A percentile compares a stretch with the other conserved stretches of the same genome.
phyloP scores from a whole-genome alignment of 2,797 vertebrate species.

The Enteromius afrohamiltoni region DNA sequence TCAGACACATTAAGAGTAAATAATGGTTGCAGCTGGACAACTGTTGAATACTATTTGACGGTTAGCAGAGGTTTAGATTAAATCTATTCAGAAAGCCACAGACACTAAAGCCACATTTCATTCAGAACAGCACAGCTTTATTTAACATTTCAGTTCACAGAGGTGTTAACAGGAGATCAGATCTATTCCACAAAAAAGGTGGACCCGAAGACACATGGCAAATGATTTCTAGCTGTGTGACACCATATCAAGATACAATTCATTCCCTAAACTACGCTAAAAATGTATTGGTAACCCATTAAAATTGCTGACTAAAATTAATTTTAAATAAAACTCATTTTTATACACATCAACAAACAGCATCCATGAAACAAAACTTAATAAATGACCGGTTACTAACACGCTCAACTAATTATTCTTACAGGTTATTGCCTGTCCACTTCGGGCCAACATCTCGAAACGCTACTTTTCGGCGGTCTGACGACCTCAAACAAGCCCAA shows the following conservation, averaged over 20 bases:
- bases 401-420: conserved; percentile 57
- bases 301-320: conserved; percentile 46
- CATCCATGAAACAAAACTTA: conserved; percentile 68
- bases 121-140: conserved; percentile 68
- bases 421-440: conserved; percentile 38
- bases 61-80: not conserved
- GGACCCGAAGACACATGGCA: conserved; percentile 54
- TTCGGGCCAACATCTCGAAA: conserved; percentile 41
- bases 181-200: conserved; percentile 49
- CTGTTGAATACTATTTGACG: not conserved
- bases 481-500: conserved; percentile 57
- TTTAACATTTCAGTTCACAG: conserved; percentile 66
- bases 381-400: conserved; percentile 63
- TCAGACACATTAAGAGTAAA: not conserved
- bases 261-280: conserved; percentile 54
- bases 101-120: conserved; percentile 37
- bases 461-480: conserved; percentile 53
- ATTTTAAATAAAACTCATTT: conserved; percentile 54
- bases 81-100: not conserved
- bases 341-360: conserved; percentile 57
- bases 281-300: conserved; percentile 41
- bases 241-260: conserved; percentile 35
- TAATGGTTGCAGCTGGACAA: not conserved
- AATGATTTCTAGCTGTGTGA: conserved; percentile 51
- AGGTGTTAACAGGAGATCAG: conserved; percentile 64